phyloP scores from a whole-genome alignment of 2,888 invertebrate species.

The Tiliacea citrago region DNA sequence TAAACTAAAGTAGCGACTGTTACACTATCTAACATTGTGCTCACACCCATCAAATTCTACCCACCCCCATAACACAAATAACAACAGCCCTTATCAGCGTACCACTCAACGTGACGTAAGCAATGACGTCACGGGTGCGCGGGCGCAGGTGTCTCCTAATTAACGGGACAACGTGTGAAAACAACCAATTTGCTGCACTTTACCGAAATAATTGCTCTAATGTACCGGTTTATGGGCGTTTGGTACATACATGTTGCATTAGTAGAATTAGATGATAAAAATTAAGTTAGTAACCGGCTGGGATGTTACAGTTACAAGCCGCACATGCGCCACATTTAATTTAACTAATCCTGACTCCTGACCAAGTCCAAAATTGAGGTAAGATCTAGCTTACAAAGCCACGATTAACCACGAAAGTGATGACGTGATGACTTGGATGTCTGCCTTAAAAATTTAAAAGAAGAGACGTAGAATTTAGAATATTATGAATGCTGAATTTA shows the following conservation, averaged over 20 bases:
- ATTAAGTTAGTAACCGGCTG: neutral
- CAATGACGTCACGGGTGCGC: constrained; percentile 70
- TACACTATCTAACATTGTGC: constrained; percentile 10
- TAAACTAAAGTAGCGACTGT: neutral
- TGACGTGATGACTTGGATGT: neutral
- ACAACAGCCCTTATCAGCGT: constrained; percentile 33
- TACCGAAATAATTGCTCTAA: constrained; percentile 59
- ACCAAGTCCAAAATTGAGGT: neutral
- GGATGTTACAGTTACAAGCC: too few relatives aligned
- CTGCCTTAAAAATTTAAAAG: neutral
- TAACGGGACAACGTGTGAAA: constrained; percentile 75
- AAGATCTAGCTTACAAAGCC: neutral
- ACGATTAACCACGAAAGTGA: neutral
- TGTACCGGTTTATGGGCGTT: constrained; percentile 24
- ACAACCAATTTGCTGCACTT: constrained; percentile 73
- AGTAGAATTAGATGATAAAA: constrained; percentile 13
- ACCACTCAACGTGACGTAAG: constrained; percentile 38
- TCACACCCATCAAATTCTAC: constrained; percentile 1
- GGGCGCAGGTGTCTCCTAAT: constrained; percentile 73
- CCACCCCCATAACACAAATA: constrained; percentile 43
- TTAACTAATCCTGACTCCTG: neutral
- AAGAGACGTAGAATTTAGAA: neutral
- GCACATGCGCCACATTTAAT: neutral
- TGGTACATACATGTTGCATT: constrained; percentile 23
- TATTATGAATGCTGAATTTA: neutral